Conservation (phyloP, 2,797 vertebrate genomes). For the Cirrhinus molitorella region DNA sequence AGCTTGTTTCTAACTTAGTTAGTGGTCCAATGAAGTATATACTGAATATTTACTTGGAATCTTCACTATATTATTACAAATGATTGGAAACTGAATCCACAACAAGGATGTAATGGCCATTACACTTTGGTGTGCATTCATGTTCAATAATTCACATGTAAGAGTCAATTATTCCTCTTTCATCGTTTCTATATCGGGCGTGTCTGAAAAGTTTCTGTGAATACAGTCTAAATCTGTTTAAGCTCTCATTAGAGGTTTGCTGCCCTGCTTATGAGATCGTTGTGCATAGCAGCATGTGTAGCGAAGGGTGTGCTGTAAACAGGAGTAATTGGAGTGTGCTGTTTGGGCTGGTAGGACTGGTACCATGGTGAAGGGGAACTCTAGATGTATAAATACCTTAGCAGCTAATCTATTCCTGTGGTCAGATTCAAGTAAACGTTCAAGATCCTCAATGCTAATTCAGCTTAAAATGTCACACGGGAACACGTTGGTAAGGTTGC, state of each 20-base stretch:
- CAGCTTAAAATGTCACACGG: conserved; percentile 45
- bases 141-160: background rate
- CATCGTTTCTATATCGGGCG: background rate
- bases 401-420: conserved; percentile 53
- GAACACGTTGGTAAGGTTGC: background rate
- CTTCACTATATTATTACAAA: background rate
- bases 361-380: conserved; percentile 54
- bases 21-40: background rate
- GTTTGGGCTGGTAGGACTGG: conserved; percentile 50
- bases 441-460: conserved; percentile 40
- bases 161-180: background rate
- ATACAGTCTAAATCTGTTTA: background rate
- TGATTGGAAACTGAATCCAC: background rate
- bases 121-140: background rate
- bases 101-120: background rate
- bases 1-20: background rate
- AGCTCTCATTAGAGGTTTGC: background rate
- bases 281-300: conserved; percentile 5
- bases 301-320: conserved; percentile 35
- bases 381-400: conserved; percentile 54
- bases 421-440: conserved; percentile 43
- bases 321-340: conserved; percentile 52
- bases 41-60: background rate
- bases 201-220: background rate
- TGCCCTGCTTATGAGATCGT: background rate